These are phyloP conservation scores for Motacilla alba DNA, from an alignment of 2,113 vertebrate genomes.

Conservation along the genomic window DNA sequence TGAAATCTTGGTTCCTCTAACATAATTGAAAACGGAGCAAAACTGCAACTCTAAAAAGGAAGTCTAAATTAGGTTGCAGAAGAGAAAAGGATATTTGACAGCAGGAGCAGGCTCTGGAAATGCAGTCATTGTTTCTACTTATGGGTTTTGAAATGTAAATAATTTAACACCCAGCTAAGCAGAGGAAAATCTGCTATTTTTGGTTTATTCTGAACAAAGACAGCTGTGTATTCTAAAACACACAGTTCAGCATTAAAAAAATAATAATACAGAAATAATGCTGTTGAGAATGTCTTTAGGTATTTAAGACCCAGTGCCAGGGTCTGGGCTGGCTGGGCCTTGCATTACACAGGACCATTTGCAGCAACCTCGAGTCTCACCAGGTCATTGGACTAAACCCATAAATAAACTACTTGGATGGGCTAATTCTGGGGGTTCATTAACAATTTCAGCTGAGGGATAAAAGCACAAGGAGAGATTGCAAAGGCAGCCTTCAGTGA, in stretches of 20 bases:
- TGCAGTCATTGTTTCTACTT: conserved; percentile 62
- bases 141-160: conserved; percentile 73
- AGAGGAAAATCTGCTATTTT: conserved; percentile 65
- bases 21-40: conserved; percentile 34
- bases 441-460: background rate
- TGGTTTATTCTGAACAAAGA: conserved; percentile 61
- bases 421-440: background rate
- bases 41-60: conserved; percentile 37
- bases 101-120: conserved; percentile 50
- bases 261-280: background rate
- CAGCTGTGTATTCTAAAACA: conserved; percentile 68
- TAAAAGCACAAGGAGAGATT: background rate
- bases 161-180: conserved; percentile 64
- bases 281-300: background rate
- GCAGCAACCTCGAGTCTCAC: background rate
- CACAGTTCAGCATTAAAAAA: conserved; percentile 31
- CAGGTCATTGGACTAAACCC: background rate
- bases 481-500: background rate
- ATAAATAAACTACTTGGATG: background rate
- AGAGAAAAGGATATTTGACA: conserved; percentile 64
- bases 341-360: background rate
- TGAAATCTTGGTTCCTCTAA: conserved; percentile 27
- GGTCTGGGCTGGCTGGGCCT: background rate
- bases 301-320: background rate
- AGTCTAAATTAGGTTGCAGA: conserved; percentile 63